Conservation (phyloP, 2,113 vertebrate species). For the Prolemur simus region DNA sequence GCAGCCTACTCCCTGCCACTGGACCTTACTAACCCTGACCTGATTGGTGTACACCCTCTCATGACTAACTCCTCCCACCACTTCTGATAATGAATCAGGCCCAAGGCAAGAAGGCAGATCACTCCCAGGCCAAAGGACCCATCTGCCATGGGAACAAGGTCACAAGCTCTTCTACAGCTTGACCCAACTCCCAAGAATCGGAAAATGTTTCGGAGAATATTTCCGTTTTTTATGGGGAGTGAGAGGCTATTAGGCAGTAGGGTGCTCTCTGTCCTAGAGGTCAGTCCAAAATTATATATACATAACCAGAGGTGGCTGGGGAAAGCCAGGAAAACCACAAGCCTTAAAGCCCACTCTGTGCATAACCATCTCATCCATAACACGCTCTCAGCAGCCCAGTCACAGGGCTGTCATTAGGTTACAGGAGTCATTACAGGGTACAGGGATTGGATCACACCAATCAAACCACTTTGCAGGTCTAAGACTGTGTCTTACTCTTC, state of each 20-base stretch:
- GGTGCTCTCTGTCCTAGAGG: not conserved
- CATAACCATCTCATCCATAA: not conserved
- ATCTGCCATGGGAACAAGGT: not conserved
- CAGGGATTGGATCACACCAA: not conserved
- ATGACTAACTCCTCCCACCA: not conserved
- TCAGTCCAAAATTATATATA: conserved; percentile 16
- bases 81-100: conserved; percentile 22
- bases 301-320: not conserved
- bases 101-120: not conserved
- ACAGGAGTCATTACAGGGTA: not conserved
- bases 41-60: not conserved
- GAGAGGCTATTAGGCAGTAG: not conserved
- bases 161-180: not conserved
- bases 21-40: not conserved
- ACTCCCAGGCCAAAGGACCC: not conserved
- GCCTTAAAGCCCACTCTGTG: not conserved
- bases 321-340: not conserved
- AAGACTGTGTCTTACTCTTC: not conserved
- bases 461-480: not conserved
- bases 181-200: not conserved
- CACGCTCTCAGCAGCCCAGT: not conserved
- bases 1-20: not conserved
- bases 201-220: not conserved
- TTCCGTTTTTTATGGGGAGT: not conserved
- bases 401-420: not conserved